Percentiles rank a stretch among this genome's conserved stretches.
phyloP scores from a whole-genome alignment of 2,888 invertebrate genomes.

The Melangyna quadrimaculata region DNA sequence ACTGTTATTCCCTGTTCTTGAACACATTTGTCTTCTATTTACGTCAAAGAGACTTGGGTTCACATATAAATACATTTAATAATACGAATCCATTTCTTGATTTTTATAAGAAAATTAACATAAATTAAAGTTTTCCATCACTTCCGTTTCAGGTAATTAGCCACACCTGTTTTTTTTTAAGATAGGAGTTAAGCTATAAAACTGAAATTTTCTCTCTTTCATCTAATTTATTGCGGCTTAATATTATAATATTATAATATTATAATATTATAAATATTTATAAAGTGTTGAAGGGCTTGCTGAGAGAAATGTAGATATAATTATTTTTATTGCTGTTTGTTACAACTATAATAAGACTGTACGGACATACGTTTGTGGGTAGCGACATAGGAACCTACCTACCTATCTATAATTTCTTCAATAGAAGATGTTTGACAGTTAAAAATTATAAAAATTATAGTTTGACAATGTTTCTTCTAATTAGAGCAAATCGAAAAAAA shows the following conservation, averaged over 20 bases:
- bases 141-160: conserved; percentile 23
- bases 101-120: not conserved
- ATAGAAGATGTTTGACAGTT: not conserved
- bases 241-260: no score
- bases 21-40: not conserved
- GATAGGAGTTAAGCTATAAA: not conserved
- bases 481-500: not conserved
- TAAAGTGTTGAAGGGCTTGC: conserved; percentile 20
- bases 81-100: not conserved
- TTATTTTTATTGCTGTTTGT: not conserved
- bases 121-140: conserved; percentile 13
- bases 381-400: not conserved
- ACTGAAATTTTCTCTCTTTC: conserved; percentile 4
- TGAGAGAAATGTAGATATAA: not conserved
- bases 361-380: not conserved
- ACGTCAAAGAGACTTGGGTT: not conserved
- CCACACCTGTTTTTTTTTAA: conserved; percentile 17
- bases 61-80: not conserved
- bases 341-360: not conserved
- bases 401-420: not conserved
- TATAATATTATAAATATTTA: conserved; percentile 27
- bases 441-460: not conserved
- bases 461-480: not conserved
- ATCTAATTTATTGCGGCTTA: conserved; percentile 7
- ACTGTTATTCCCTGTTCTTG: not conserved